A percentile compares a stretch with the other conserved stretches of the same genome.
phyloP scores from a whole-genome alignment of 2,113 vertebrate species.

The Centrocercus urophasianus region DNA sequence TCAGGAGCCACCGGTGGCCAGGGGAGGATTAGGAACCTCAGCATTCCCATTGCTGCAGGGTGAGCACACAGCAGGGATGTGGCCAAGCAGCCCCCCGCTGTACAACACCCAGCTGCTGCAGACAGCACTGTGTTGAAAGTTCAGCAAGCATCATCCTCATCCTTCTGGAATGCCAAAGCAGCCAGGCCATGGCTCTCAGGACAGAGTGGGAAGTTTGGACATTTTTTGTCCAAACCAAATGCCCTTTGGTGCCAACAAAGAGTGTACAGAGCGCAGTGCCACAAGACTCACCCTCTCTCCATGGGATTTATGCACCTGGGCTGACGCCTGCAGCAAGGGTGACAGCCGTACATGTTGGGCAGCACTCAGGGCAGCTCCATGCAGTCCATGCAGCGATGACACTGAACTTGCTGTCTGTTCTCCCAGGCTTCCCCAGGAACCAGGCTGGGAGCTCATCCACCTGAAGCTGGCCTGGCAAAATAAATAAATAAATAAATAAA shows the following conservation, averaged over 20 bases:
- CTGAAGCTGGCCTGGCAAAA: neutral
- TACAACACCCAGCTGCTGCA: neutral
- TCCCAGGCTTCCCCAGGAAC: neutral
- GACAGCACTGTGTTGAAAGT: neutral
- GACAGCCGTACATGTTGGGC: neutral
- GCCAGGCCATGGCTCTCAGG: fast-evolving
- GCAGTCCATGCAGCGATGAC: fast-evolving
- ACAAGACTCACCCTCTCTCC: neutral
- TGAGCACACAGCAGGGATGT: neutral
- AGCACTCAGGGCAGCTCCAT: neutral
- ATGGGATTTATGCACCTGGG: neutral
- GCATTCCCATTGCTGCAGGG: neutral
- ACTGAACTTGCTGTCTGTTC: neutral
- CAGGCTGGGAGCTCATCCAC: neutral
- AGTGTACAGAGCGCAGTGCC: neutral
- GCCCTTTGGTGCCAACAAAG: neutral
- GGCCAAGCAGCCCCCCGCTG: neutral
- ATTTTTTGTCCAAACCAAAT: neutral
- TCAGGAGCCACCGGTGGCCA: constrained; percentile 42
- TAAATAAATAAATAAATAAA: no score
- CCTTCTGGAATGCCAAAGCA: neutral
- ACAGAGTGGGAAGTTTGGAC: no score
- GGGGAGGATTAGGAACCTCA: constrained; percentile 40
- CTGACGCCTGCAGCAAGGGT: neutral
- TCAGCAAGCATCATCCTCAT: neutral